These are phyloP conservation scores for Halictus ligatus DNA, from an alignment of 2,888 invertebrate species.

Conservation along the genomic window DNA sequence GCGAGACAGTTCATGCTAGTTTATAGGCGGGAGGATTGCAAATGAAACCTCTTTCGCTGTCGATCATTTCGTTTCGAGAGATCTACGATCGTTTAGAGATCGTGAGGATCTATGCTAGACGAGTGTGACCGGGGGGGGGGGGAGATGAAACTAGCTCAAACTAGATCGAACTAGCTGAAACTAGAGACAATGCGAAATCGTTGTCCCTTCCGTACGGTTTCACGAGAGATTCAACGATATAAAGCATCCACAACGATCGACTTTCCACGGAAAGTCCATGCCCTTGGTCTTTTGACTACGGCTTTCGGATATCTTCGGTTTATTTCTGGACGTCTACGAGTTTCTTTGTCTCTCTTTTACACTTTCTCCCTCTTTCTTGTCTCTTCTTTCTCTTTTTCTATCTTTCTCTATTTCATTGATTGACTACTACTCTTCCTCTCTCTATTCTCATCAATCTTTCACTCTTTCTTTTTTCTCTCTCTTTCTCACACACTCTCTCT, in stretches of 20 bases:
- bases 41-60: not conserved
- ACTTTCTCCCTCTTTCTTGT: constrained; percentile 24
- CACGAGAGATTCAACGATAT: not conserved
- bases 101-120: constrained; percentile 23
- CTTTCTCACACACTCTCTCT: not conserved
- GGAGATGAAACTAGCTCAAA: constrained; percentile 32
- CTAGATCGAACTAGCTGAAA: constrained; percentile 38
- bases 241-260: constrained; percentile 6
- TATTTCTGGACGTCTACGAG: constrained; percentile 52
- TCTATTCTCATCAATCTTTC: constrained; percentile 29
- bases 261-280: constrained; percentile 46
- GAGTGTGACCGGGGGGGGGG: constrained; percentile 55
- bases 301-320: constrained; percentile 62
- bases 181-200: constrained; percentile 36
- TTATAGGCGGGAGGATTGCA: not conserved
- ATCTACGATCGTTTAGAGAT: not conserved
- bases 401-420: constrained; percentile 33
- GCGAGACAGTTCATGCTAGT: not conserved
- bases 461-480: constrained; percentile 25
- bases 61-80: not conserved
- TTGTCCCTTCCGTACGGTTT: not conserved
- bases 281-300: constrained; percentile 55
- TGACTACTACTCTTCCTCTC: constrained; percentile 29
- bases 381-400: constrained; percentile 31
- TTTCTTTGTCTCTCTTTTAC: constrained; percentile 49